Base-by-base conservation (phyloP, 2,113 vertebrate genomes). In the Oxyruncus cristatus region DNA sequence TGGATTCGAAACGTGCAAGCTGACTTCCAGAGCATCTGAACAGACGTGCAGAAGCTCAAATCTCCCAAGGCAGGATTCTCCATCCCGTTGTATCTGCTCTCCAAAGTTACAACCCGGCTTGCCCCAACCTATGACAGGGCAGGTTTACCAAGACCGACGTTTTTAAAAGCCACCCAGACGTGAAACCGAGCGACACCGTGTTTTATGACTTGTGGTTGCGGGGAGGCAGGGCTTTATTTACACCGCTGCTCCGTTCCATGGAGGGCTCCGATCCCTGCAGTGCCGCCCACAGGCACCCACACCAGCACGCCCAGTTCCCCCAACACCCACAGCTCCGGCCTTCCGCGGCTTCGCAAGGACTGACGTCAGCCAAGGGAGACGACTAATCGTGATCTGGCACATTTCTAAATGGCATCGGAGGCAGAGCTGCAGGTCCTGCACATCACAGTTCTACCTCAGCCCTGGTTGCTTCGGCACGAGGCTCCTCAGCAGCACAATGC, bases 361-460 rank as follows among this genome's bases (percentile, higher is more conserved):
- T 97, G 93, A 97, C 87, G 72, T 95, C 96, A 96, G 37, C 27
- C 89, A 80, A 8, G 7, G 0, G 1, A 21, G 30, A 71, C 22
- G 0, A 62, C 59, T 67, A 88, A 91, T 94, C 87, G 33, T 95
- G 94, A 97, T 95, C 62, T 93, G 85, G 94, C 93, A 94, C 65
- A 89, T 94, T 96, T 94, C 80, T 97, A 95, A 96, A 96, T 92
- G 95, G 95, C 90, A 97, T 49, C 92, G n/a, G 92, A 95, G 68
- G 35, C 80, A n/a, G 5, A 27, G 79, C 82, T 96, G 79, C 56
- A 33, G 63, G 71, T 75, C 78, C 73, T 20, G 12, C 37, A 37
- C 91, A 81, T 84, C 73, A 37, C 37, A 52, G 35, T 67, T 63
- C 85, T 77, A 88, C 91, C 92, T 89, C 79, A 27, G 18, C 68